phyloP scores from a whole-genome alignment of 2,797 vertebrate species.

The Poeciliopsis turneri region DNA sequence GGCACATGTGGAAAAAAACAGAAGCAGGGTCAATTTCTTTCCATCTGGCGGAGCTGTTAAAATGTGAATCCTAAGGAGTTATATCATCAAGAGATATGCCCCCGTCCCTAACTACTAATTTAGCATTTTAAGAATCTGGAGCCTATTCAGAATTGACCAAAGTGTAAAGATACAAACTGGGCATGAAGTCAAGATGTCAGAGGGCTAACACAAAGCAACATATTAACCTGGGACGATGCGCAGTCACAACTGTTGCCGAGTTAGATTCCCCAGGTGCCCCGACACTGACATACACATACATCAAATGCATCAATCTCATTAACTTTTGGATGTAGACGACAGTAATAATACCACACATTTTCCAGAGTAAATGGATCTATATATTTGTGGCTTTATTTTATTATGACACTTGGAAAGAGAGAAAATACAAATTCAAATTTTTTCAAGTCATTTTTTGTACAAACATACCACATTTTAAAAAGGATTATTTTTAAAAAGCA shows the following conservation, averaged over 20 bases:
- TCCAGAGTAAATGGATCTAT: neutral
- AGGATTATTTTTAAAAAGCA: neutral
- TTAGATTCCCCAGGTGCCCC: neutral
- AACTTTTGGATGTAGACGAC: neutral
- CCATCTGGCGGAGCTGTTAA: neutral
- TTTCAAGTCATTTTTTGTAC: neutral
- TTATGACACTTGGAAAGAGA: neutral
- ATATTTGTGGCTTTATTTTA: neutral
- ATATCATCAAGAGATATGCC: neutral
- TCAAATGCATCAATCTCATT: neutral
- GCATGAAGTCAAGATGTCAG: neutral
- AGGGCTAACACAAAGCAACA: neutral
- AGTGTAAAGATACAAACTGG: neutral
- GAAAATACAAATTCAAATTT: neutral
- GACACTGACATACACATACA: neutral
- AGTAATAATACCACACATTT: neutral
- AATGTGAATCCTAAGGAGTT: neutral
- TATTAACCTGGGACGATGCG: neutral
- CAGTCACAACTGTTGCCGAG: neutral
- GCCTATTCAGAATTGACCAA: neutral
- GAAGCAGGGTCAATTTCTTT: constrained; percentile 22
- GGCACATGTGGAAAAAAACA: constrained; percentile 34
- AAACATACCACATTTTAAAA: neutral
- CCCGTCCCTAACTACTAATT: neutral
- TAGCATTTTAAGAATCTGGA: neutral